Evolutionary conservation across 2,113 vertebrate species (phyloP), one percentile per base, ranked within the genome.

Genomic region (Apteryx mantelli): DNA sequence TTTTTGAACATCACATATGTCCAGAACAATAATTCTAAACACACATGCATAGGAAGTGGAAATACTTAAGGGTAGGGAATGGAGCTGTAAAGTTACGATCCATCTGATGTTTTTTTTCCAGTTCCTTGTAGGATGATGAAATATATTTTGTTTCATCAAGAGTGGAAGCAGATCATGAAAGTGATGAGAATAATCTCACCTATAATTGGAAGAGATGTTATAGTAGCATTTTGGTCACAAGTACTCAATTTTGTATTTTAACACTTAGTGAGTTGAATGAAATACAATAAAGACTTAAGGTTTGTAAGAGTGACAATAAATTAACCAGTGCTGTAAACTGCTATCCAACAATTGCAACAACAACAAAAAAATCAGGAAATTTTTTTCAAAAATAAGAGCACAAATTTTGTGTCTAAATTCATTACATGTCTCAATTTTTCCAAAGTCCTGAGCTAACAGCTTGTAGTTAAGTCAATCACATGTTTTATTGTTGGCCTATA

Each of bases 401-500:
- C 6, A 24, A 74, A 52, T 1, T 69, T 44, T 44, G 2, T 53
- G 36, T 30, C 21, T 55, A 65, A 13, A 30, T 58, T 61, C 87
- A 73, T 79, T 9, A 6, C 9, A 5, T 30, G 26, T 74, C 14
- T 50, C 26, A 56, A 1, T 87, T 87, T 60, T 95, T 82, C 40
- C 28, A 2, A 79, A 74, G 3, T 73, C 16, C 12, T 77, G 64
- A 73, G 8, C 7, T 88, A 88, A 20, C 8, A 70, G 7, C 11
- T 84, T 75, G 24, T 26, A 84, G 6, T 53, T 84, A 80, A 82
- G 58, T 64, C 25, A 65, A 40, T 38, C 14, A n/a, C 8, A 69
- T 0, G 6, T 2, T 2, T 40, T 70, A 82, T 22, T 44, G 4
- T 61, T 83, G 26, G 6, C 21, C 21, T 3, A 3, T 25, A 42